Percentiles rank a stretch among this genome's conserved stretches.
phyloP scores from a whole-genome alignment of 2,797 vertebrate genomes.

The Serranus cabrilla region DNA sequence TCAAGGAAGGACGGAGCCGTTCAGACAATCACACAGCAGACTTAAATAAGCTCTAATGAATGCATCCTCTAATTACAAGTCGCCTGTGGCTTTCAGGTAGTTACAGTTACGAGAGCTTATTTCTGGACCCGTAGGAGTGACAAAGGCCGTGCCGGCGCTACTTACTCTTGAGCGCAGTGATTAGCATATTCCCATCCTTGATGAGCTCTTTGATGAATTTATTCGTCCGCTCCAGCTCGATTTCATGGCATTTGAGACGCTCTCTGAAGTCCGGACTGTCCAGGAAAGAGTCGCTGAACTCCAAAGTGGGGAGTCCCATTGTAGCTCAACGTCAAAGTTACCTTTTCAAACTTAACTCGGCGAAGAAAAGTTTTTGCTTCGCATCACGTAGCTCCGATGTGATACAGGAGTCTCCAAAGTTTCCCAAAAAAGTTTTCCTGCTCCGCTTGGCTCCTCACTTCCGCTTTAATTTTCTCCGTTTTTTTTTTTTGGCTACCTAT shows the following conservation, averaged over 20 bases:
- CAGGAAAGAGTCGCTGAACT: slow-evolving; percentile 97
- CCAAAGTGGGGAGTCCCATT: slow-evolving; percentile 97
- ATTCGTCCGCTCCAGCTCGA: slow-evolving; percentile 96
- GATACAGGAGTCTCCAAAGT: slow-evolving; percentile 35
- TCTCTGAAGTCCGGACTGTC: slow-evolving; percentile 98
- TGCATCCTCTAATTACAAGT: slow-evolving; percentile 41
- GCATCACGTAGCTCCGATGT: slow-evolving; percentile 57
- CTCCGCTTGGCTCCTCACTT: slow-evolving; percentile 71
- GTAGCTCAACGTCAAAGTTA: slow-evolving; percentile 20
- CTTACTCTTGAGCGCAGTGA: slow-evolving; percentile 95
- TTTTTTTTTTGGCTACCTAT: slow-evolving; percentile 5
- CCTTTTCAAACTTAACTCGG: slow-evolving; percentile 26
- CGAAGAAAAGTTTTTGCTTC: slow-evolving; percentile 5
- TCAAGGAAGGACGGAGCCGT: slow-evolving; percentile 1
- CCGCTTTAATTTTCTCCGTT: slow-evolving; percentile 64
- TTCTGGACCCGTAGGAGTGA: neutral
- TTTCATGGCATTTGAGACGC: slow-evolving; percentile 94
- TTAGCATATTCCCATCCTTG: slow-evolving; percentile 97
- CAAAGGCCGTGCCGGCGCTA: slow-evolving; percentile 37
- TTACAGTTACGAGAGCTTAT: neutral
- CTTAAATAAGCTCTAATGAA: slow-evolving; percentile 37
- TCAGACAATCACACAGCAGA: slow-evolving; percentile 7
- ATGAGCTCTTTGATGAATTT: slow-evolving; percentile 99
- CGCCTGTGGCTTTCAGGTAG: slow-evolving; percentile 41
- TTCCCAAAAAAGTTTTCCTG: slow-evolving; percentile 57